Evolutionary conservation across 2,888 invertebrate species (phyloP).

Genomic region (Serripes groenlandicus): DNA sequence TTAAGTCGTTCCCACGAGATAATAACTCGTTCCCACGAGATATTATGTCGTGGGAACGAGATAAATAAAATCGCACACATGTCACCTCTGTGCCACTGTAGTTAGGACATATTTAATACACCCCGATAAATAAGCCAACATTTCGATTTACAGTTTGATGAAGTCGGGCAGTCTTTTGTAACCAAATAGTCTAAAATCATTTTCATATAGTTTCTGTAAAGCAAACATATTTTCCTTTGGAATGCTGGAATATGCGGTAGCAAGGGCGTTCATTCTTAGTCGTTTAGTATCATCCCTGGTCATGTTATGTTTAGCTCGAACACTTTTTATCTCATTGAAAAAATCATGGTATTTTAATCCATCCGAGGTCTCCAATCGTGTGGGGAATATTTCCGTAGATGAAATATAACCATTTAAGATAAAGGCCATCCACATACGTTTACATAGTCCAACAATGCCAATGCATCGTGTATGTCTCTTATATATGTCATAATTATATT

Average conservation of each 20-base stretch:
- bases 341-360: neutral
- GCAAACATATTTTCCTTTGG: constrained; percentile 33
- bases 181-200: constrained; percentile 65
- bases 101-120: too few species aligned
- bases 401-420: constrained; percentile 72
- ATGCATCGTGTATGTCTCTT: constrained; percentile 27
- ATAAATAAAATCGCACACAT: too few species aligned
- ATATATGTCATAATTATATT: constrained; percentile 51
- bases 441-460: constrained; percentile 30
- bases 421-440: constrained; percentile 70
- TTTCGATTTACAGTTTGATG: too few species aligned
- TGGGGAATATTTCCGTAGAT: constrained; percentile 31
- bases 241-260: constrained; percentile 51
- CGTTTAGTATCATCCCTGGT: constrained; percentile 40
- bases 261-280: constrained; percentile 43
- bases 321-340: constrained; percentile 23
- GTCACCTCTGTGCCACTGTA: too few species aligned
- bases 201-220: constrained; percentile 50
- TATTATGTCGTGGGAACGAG: too few species aligned
- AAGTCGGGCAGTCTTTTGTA: constrained; percentile 41
- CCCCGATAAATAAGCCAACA: too few species aligned
- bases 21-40: too few species aligned
- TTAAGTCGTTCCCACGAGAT: too few species aligned
- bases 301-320: constrained; percentile 26
- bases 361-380: neutral